A percentile compares a stretch with the other conserved stretches of the same genome.
phyloP scores from a whole-genome alignment of 2,797 vertebrate species.

The Pampus argenteus region DNA sequence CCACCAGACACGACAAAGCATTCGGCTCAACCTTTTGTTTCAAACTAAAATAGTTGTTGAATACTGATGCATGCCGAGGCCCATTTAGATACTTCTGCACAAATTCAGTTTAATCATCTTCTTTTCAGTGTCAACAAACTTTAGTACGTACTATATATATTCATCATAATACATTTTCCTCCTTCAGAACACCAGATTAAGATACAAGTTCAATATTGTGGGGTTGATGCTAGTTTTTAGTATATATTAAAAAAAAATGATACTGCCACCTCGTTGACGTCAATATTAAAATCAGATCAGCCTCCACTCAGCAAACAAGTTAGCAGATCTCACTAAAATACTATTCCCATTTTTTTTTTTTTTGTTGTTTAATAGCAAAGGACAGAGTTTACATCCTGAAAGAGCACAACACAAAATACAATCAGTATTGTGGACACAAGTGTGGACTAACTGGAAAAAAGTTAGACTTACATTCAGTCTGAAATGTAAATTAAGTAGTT shows the following conservation, averaged over 20 bases:
- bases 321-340: slow-evolving; percentile 31
- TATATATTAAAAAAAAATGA: neutral
- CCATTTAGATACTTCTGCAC: neutral
- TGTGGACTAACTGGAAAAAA: slow-evolving; percentile 25
- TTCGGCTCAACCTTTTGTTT: neutral
- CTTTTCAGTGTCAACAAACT: slow-evolving; percentile 5
- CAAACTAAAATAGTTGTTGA: neutral
- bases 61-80: neutral
- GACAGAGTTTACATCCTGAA: slow-evolving; percentile 35
- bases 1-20: neutral
- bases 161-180: neutral
- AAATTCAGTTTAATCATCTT: slow-evolving; percentile 9
- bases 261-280: slow-evolving; percentile 14
- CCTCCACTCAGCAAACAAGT: slow-evolving; percentile 3
- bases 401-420: slow-evolving; percentile 45
- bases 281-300: slow-evolving; percentile 11
- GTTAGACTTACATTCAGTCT: slow-evolving; percentile 8
- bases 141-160: neutral
- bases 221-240: neutral
- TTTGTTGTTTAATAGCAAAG: slow-evolving; percentile 24
- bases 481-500: slow-evolving; percentile 18
- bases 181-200: neutral
- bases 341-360: slow-evolving; percentile 14
- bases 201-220: neutral
- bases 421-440: slow-evolving; percentile 30